These are phyloP conservation scores for Chelonia mydas DNA, from an alignment of 2,797 vertebrate genomes.

Conservation along the genomic window DNA sequence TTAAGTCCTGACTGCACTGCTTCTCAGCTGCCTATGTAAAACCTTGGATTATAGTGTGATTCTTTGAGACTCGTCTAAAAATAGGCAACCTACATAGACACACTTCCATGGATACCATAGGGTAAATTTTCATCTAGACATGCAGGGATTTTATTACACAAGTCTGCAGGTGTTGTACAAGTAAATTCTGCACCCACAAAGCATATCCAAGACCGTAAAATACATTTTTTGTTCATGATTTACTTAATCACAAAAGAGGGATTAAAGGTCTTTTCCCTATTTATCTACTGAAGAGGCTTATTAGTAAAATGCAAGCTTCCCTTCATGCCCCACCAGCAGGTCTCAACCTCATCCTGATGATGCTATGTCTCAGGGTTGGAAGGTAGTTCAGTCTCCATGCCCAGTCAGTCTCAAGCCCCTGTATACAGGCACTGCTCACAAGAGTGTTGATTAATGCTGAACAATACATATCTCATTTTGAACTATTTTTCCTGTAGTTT, in stretches of 20 bases:
- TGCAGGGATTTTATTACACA: neutral
- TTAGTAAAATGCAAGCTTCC: neutral
- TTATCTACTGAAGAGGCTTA: neutral
- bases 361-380: neutral
- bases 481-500: neutral
- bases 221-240: neutral
- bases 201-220: neutral
- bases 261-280: neutral
- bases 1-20: neutral
- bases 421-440: neutral
- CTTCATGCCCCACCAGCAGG: fast-evolving
- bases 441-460: neutral
- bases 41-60: neutral
- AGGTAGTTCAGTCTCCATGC: neutral
- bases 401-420: neutral
- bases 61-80: conserved; percentile 3
- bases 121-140: neutral
- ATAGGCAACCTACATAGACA: neutral
- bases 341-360: neutral
- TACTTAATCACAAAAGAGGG: neutral
- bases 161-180: neutral
- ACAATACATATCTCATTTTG: neutral
- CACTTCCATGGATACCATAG: neutral
- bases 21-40: neutral
- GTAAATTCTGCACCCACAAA: neutral